Conservation (phyloP, 2,888 invertebrate genomes). For the Charanyca ferruginea region DNA sequence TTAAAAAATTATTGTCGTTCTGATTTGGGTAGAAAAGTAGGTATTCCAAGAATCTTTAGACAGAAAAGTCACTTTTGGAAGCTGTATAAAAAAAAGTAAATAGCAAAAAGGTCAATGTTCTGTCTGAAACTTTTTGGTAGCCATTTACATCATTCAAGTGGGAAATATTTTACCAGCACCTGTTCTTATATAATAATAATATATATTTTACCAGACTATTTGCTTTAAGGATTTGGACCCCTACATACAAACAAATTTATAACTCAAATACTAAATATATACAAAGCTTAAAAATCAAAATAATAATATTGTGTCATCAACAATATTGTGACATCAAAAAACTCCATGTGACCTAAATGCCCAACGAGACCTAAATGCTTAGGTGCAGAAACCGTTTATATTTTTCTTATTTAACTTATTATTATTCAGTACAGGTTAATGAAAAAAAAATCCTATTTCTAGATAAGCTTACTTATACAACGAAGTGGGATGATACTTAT, state of each 20-base stretch:
- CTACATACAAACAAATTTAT: no score
- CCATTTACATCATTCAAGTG: background rate
- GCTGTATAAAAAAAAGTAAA: background rate
- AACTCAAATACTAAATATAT: no score
- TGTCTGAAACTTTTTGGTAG: background rate
- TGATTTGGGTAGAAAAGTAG: background rate
- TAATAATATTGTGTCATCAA: no score
- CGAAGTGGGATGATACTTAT: slow-evolving; percentile 4
- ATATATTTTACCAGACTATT: no score
- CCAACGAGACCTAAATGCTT: no score
- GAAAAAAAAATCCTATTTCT: background rate
- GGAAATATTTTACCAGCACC: background rate
- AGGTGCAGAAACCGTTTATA: slow-evolving; percentile 2
- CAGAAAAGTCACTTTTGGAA: no score
- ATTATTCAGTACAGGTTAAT: background rate
- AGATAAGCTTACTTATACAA: slow-evolving; percentile 7
- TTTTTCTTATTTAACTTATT: background rate
- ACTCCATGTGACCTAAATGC: no score
- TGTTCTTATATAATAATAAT: background rate
- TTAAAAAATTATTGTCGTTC: background rate
- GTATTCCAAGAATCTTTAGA: no score
- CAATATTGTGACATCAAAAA: no score
- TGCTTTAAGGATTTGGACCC: no score
- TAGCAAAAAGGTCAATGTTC: background rate
- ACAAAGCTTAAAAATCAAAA: no score